Base-by-base conservation (phyloP, 2,113 vertebrate species). In the Coregonus clupeaformis region DNA sequence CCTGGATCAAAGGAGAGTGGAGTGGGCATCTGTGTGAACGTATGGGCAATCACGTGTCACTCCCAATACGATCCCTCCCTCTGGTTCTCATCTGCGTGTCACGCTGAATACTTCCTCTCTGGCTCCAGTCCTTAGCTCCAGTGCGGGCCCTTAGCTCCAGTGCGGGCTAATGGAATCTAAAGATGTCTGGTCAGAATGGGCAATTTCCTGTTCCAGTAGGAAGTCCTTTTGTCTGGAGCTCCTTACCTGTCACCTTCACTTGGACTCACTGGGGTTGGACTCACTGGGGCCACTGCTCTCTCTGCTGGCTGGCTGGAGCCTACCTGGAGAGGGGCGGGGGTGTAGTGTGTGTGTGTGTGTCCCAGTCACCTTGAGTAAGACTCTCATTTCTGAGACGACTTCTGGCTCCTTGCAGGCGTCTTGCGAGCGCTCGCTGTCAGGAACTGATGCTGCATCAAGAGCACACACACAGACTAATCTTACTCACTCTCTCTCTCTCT, bases 1-100 rank as follows among this genome's bases (percentile, higher is more conserved):
- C 42, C 22, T 68, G 67, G 67, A 68, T 68, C 67, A 68, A 68
- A 68, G 67, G 42, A 7, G 24, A 24, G 32, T 22, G 32, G 42
- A 32, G 27, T 49, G 68, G 45, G 55, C 7, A 71, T 57, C 5
- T 45, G 18, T 45, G n/a, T n/a, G n/a, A n/a, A 27, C 27, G 27
- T 27, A 27, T 27, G 27, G 27, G 27, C 27, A n/a, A 5, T 60
- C 57, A 22, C n/a, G n/a, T 22, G 2, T 11, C 57, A 60, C n/a
- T 20, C 57, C n/a, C 6, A 60, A 22, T 60, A 60, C n/a, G 16
- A 9, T 60, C 57, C 57, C 57, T 6, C 57, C 7, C 9, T 24
- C n/a, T 24, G 57, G 57, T 22, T 60, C 57, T 60, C 57, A 60
- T 60, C n/a, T 60, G 57, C 57, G n/a, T n/a, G n/a, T 60, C 57